Percentiles rank a stretch among this genome's conserved stretches.
phyloP scores from a whole-genome alignment of 2,113 vertebrate genomes.

The Erythrocebus patas region DNA sequence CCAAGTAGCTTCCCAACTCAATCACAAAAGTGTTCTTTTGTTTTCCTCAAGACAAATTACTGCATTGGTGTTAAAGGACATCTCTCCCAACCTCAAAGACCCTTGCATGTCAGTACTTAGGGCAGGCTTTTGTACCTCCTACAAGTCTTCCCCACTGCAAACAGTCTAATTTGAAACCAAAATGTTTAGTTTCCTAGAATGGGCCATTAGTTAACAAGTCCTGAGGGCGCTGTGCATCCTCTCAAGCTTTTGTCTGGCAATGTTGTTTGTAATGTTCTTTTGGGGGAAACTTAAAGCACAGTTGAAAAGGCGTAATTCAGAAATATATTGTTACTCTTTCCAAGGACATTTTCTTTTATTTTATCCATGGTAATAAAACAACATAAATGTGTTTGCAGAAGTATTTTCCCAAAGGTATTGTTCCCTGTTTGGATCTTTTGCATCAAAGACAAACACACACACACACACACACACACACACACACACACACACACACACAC shows the following conservation, averaged over 20 bases:
- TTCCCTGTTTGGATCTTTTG: not conserved
- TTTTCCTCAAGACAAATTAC: not conserved
- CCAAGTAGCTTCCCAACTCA: no score
- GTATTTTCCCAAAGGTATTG: not conserved
- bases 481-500: not conserved
- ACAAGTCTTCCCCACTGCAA: not conserved
- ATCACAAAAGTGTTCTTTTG: not conserved
- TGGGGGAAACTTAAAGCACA: not conserved
- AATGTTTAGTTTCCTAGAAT: not conserved
- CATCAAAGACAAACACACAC: not conserved
- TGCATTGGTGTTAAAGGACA: not conserved
- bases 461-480: not conserved
- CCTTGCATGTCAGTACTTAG: not conserved
- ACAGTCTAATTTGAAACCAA: not conserved
- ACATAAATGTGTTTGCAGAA: not conserved
- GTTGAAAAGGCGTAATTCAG: not conserved
- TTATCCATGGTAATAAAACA: not conserved
- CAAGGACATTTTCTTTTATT: not conserved
- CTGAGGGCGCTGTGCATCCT: rapidly evolving
- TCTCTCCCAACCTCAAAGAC: not conserved
- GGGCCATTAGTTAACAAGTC: not conserved
- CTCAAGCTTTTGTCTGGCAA: not conserved
- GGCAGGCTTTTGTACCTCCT: not conserved
- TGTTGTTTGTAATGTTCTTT: not conserved
- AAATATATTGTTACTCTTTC: not conserved